Evolutionary conservation across 2,888 invertebrate species (phyloP), one percentile per base, ranked within the genome.

Genomic region (Volucella inflata): DNA sequence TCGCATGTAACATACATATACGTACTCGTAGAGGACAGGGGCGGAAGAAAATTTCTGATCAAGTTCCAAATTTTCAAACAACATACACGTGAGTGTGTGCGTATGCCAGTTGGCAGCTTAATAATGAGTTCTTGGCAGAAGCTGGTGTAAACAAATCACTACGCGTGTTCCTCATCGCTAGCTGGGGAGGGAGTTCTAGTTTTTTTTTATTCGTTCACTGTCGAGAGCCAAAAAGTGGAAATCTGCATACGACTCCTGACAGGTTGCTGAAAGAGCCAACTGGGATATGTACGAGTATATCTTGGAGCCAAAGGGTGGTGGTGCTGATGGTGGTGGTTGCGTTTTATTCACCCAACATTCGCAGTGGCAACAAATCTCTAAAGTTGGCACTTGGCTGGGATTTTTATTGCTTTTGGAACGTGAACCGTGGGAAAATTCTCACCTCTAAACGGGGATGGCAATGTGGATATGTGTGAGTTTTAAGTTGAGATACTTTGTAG

Each of bases 101-200:
- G 81, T 72, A 55, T 67, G 75, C 55, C 46, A 11, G 44, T 65
- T 78, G 82, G 74, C 74, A 75, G 83, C 53, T 76, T 65, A 57
- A 65, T 67, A 71, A 62, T 68, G 72, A 81, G 72, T 85, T 85
- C 85, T 85, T 85, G 85, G 76, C 81, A 85, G 76, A 77, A 72
- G 67, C 55, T 68, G 42, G 12, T 72, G 81, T 85, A 85, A 85
- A 85, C 85, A 85, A 81, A 85, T 75, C 59, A 60, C 59, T 70
- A 65, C 53, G 51, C 71, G 65, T 53, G 62, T 44, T 48, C 10
- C 30, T 14, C 21, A 62, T 11, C 30, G 50, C 14, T 40, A 14
- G 9, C 44, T 44, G 51, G 21, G 65, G 82, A 62, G 57, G 53
- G 48, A 53, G 65, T 71, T 81, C 70, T 72, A 6, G 0, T 30